Percentiles rank a stretch among this genome's conserved stretches.
These are phyloP conservation scores for Toxostoma redivivum DNA, from an alignment of 2,113 vertebrate genomes.

Conservation along the genomic window DNA sequence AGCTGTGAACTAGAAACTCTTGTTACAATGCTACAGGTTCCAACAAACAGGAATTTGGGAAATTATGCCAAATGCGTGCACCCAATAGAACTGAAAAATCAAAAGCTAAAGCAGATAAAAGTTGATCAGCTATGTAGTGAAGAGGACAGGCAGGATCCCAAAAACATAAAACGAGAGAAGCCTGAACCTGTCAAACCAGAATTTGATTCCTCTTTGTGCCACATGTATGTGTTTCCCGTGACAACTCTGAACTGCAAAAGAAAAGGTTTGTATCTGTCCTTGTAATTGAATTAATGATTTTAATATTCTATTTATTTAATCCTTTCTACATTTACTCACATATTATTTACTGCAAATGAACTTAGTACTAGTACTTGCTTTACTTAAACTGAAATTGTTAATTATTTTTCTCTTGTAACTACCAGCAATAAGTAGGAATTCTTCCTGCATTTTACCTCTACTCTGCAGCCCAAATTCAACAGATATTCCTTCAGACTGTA, in stretches of 20 bases:
- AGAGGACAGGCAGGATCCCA: constrained; percentile 41
- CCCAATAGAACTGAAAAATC: constrained; percentile 76
- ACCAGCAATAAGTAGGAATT: not conserved
- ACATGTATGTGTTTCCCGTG: constrained; percentile 86
- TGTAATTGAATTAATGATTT: not conserved
- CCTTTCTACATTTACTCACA: not conserved
- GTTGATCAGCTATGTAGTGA: constrained; percentile 79
- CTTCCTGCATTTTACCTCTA: not conserved
- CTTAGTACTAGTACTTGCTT: accelerated
- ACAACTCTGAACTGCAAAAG: constrained; percentile 86
- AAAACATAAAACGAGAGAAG: constrained; percentile 4
- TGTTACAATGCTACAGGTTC: constrained; percentile 88
- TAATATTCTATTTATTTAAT: not conserved
- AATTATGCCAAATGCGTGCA: constrained; percentile 88
- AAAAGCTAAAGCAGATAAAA: constrained; percentile 84
- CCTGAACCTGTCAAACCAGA: constrained; percentile 62
- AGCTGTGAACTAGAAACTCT: constrained; percentile 86
- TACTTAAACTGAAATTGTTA: not conserved
- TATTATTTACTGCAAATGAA: not conserved
- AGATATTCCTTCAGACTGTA: not conserved
- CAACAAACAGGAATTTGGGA: constrained; percentile 89
- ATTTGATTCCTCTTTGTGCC: constrained; percentile 82
- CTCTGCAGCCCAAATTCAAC: not conserved
- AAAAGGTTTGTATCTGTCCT: constrained; percentile 80
- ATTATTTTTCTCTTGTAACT: not conserved